phyloP scores from a whole-genome alignment of 2,113 vertebrate species.

The Alexandromys fortis region DNA sequence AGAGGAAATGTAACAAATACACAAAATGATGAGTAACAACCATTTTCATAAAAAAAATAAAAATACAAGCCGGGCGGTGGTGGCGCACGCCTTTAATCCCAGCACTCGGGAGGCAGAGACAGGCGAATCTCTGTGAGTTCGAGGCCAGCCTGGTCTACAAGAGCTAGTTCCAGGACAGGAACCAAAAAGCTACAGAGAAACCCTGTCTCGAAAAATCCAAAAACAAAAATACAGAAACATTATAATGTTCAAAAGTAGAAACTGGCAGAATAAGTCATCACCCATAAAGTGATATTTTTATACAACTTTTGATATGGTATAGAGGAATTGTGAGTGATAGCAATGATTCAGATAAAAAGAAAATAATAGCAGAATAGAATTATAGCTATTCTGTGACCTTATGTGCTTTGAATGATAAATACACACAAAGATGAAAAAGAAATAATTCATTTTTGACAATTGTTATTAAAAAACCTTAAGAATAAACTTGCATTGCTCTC shows the following conservation, averaged over 20 bases:
- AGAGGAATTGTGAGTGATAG: background rate
- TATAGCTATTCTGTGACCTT: background rate
- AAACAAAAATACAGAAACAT: background rate
- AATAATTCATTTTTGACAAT: slow-evolving; percentile 13
- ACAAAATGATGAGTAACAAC: background rate
- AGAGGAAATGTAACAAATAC: background rate
- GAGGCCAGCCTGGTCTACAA: too few species aligned
- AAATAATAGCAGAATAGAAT: background rate
- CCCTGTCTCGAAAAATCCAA: background rate
- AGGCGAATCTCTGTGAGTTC: too few species aligned
- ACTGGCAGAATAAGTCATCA: background rate
- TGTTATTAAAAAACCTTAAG: background rate
- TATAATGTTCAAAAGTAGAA: slow-evolving; percentile 29
- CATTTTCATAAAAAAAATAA: background rate
- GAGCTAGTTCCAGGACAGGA: too few species aligned
- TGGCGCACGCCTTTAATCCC: too few species aligned
- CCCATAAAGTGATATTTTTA: slow-evolving; percentile 17
- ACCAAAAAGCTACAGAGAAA: too few species aligned
- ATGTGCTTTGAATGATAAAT: background rate
- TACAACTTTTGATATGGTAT: background rate
- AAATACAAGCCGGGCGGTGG: background rate
- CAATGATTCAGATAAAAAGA: slow-evolving; percentile 30
- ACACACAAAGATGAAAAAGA: background rate
- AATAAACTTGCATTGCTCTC: background rate
- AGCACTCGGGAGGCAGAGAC: too few species aligned